Conservation (phyloP, 2,113 vertebrate genomes). For the Psittacula cyanocephala region DNA sequence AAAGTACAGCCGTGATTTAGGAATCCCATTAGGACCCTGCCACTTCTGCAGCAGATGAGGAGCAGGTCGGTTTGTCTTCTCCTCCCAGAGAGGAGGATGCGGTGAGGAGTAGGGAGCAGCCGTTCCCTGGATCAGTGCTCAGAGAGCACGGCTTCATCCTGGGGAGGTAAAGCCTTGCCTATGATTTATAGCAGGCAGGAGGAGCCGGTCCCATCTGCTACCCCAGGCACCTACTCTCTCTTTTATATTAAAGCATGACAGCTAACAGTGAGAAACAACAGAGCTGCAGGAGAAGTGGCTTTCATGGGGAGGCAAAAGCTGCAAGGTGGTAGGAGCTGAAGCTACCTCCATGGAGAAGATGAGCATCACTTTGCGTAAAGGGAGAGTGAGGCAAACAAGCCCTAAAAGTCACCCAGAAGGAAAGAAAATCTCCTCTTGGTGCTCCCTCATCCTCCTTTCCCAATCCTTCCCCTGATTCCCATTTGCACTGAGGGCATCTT, state of each 20-base stretch:
- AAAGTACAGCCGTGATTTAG: background rate
- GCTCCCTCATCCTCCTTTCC: background rate
- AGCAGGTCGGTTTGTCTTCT: background rate
- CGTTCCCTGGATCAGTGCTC: background rate
- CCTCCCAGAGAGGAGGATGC: background rate
- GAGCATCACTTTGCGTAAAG: background rate
- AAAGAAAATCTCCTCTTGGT: background rate
- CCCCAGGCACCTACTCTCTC: background rate
- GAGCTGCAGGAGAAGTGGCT: background rate
- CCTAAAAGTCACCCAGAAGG: background rate
- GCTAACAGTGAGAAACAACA: background rate
- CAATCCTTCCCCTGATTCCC: background rate
- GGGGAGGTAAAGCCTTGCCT: background rate
- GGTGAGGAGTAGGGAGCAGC: background rate
- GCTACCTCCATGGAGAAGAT: background rate
- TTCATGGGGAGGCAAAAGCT: background rate
- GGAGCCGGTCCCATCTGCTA: constrained; percentile 6
- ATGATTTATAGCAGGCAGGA: constrained; percentile 14
- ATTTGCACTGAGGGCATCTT: background rate
- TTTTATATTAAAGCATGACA: background rate
- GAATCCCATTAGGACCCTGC: constrained; percentile 21
- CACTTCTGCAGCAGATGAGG: constrained; percentile 1
- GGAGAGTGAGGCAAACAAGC: background rate
- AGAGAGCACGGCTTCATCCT: background rate
- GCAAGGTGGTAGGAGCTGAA: background rate